Conservation (phyloP, 2,113 vertebrate genomes). For the Crotophaga sulcirostris region DNA sequence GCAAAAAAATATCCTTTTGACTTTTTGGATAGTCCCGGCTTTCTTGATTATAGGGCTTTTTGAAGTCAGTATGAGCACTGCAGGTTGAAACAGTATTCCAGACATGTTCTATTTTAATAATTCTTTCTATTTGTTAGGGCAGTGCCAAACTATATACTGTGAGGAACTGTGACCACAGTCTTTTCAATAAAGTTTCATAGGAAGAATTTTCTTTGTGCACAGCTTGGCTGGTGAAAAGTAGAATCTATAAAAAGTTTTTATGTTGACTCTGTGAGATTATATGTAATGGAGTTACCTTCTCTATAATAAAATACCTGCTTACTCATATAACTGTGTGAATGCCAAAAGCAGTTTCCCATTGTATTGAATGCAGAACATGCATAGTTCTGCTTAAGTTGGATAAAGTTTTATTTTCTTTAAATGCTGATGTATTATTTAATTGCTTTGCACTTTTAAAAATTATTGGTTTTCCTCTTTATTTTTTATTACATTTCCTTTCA, state of each 20-base stretch:
- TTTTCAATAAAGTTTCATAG: slow-evolving; percentile 23
- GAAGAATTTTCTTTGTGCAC: not conserved
- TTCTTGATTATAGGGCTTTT: not conserved
- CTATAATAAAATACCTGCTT: not conserved
- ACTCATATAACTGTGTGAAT: not conserved
- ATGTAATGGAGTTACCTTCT: not conserved
- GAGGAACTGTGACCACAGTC: not conserved
- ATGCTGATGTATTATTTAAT: not conserved
- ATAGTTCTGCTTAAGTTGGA: not conserved
- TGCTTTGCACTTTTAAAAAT: not conserved
- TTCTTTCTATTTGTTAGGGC: not conserved
- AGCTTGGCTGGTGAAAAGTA: not conserved
- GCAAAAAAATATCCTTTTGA: not conserved
- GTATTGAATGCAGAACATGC: not conserved
- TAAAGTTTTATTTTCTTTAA: not conserved
- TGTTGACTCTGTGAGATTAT: not conserved
- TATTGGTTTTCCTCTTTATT: not conserved
- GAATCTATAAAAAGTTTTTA: not conserved
- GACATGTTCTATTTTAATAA: not conserved
- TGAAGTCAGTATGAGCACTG: not conserved
- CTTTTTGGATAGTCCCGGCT: not conserved
- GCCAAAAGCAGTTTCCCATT: not conserved
- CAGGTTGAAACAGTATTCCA: not conserved
- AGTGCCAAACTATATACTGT: not conserved
- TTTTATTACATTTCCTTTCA: not conserved